These are phyloP conservation scores for Enteromius fasciolatus DNA, from an alignment of 2,797 vertebrate genomes.

Conservation along the genomic window DNA sequence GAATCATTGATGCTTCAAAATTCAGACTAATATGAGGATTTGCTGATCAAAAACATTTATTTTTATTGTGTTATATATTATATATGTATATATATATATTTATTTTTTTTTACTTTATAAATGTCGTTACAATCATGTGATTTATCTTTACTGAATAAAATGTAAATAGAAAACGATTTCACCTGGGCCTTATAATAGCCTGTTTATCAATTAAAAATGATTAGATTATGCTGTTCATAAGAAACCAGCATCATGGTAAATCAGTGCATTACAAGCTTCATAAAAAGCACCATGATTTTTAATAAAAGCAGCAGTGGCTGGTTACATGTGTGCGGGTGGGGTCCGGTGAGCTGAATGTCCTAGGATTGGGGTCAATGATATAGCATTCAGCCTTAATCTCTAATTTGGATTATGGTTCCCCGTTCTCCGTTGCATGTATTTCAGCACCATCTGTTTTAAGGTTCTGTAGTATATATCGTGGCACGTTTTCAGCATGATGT, in stretches of 20 bases:
- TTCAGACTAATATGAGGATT: background rate
- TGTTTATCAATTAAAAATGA: too few species aligned
- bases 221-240: background rate
- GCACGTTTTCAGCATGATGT: slow-evolving; percentile 28
- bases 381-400: slow-evolving; percentile 46
- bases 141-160: background rate
- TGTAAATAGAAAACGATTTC: background rate
- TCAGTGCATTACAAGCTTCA: background rate
- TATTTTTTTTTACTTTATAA: too few species aligned
- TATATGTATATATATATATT: too few species aligned
- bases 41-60: background rate
- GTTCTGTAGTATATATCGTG: slow-evolving; percentile 19
- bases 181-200: too few species aligned
- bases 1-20: background rate
- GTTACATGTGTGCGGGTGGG: background rate
- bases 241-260: background rate
- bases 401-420: slow-evolving; percentile 53
- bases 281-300: background rate
- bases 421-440: slow-evolving; percentile 42
- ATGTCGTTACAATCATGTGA: background rate
- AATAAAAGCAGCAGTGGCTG: background rate
- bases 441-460: slow-evolving; percentile 52
- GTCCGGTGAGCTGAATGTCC: background rate
- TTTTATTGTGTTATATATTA: background rate
- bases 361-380: slow-evolving; percentile 54